Conservation (phyloP, 2,888 invertebrate genomes). For the Parnassius glacialis region DNA sequence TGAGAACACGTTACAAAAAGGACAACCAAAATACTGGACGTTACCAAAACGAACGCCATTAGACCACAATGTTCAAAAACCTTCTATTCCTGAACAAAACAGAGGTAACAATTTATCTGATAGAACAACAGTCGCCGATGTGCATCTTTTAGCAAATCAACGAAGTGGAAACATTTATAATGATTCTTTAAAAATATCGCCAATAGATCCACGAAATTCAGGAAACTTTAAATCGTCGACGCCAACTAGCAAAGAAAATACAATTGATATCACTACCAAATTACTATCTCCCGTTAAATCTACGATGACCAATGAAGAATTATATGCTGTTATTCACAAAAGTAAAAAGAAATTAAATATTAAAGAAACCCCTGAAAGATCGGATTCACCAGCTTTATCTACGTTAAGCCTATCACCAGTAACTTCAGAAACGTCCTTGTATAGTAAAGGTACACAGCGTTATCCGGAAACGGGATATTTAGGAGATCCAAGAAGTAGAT, state of each 20-base stretch:
- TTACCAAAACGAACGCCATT: conserved; percentile 68
- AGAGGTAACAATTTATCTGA: conserved; percentile 44
- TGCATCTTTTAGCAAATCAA: conserved; percentile 34
- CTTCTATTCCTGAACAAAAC: conserved; percentile 29
- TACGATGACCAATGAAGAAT: conserved; percentile 88
- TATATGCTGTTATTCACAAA: conserved; percentile 89
- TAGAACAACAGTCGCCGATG: conserved; percentile 38
- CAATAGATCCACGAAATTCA: conserved; percentile 83
- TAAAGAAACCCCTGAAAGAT: conserved; percentile 74
- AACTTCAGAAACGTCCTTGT: conserved; percentile 71
- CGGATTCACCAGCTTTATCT: conserved; percentile 71
- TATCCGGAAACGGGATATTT: conserved; percentile 83
- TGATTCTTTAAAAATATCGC: conserved; percentile 82
- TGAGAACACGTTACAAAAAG: conserved; percentile 47
- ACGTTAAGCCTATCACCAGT: conserved; percentile 75
- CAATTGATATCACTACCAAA: conserved; percentile 72
- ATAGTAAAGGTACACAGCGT: conserved; percentile 66
- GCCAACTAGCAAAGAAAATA: conserved; percentile 79
- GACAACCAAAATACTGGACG: conserved; percentile 81
- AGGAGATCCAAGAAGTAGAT: conserved; percentile 79
- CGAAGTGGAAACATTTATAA: conserved; percentile 39
- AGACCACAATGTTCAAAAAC: conserved; percentile 41
- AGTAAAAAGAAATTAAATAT: conserved; percentile 88
- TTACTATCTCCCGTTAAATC: conserved; percentile 85
- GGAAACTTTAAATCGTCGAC: conserved; percentile 85